Percentiles rank a stretch among this genome's conserved stretches.
Evolutionary conservation across 2,797 vertebrate genomes (phyloP).

Genomic region (Tenualosa thibaudeaui): DNA sequence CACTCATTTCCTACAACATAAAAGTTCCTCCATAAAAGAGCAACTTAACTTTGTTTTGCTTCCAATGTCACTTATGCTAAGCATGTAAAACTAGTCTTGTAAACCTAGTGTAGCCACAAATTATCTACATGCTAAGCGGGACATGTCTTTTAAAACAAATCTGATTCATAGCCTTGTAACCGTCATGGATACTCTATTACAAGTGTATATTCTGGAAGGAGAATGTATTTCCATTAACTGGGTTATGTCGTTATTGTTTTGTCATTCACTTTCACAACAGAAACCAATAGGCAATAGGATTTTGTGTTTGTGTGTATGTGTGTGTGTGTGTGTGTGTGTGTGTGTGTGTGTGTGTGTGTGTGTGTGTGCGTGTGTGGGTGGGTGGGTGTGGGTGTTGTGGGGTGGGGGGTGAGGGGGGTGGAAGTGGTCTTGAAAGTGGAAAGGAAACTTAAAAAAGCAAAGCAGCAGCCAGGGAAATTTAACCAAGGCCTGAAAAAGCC

Average conservation of each 20-base stretch:
- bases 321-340: too few relatives aligned
- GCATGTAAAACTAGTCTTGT: too few relatives aligned
- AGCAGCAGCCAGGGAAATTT: neutral
- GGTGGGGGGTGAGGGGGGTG: too few relatives aligned
- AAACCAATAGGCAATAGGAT: neutral
- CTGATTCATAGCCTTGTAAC: neutral
- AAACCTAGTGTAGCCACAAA: too few relatives aligned
- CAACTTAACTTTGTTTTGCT: neutral
- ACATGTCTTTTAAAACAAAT: too few relatives aligned
- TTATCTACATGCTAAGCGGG: too few relatives aligned
- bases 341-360: too few relatives aligned
- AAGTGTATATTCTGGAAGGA: neutral
- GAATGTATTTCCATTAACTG: neutral
- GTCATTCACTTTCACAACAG: neutral
- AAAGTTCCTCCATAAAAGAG: neutral
- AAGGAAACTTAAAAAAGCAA: neutral
- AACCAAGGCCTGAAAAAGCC: slow-evolving; percentile 44
- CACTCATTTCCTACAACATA: neutral
- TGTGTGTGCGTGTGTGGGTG: too few relatives aligned
- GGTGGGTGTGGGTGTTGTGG: too few relatives aligned
- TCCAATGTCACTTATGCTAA: neutral
- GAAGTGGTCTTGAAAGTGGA: neutral
- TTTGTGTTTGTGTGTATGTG: too few relatives aligned
- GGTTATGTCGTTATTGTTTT: neutral
- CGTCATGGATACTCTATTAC: neutral